Evolutionary conservation across 92 coral and sea anemone genomes (phyloP).

Genomic region (Diadumene lineata): DNA sequence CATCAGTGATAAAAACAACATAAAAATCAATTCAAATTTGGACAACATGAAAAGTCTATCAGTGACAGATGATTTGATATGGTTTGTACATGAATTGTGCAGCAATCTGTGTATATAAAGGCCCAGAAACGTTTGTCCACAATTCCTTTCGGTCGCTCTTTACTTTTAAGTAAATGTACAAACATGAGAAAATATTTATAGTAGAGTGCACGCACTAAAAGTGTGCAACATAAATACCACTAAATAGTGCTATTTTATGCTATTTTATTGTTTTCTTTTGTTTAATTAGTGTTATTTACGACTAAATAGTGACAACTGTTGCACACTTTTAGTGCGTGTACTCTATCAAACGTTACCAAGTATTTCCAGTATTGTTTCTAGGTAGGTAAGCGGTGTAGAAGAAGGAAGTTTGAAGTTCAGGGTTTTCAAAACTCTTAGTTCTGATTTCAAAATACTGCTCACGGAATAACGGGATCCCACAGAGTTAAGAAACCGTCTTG

Average conservation of each 20-base stretch:
- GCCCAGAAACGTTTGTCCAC: no score
- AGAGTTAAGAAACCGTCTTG: conserved; percentile 85
- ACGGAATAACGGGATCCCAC: conserved; percentile 81
- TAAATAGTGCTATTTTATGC: background rate
- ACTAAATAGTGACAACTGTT: no score
- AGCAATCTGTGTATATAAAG: no score
- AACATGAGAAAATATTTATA: no score
- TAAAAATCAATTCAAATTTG: no score
- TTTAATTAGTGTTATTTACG: no score
- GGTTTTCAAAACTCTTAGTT: conserved; percentile 82
- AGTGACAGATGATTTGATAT: no score
- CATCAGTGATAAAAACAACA: no score
- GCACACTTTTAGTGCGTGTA: background rate
- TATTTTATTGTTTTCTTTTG: background rate
- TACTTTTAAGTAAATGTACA: no score
- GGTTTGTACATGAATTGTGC: no score
- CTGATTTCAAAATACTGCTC: conserved; percentile 88
- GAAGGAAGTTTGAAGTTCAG: conserved; percentile 76
- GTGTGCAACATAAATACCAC: background rate
- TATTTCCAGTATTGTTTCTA: conserved; percentile 90
- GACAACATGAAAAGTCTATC: no score
- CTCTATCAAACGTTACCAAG: conserved; percentile 50
- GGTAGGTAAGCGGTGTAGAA: conserved; percentile 79
- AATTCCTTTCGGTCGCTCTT: no score
- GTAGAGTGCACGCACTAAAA: background rate